Evolutionary conservation across 2,888 invertebrate genomes (phyloP).

Genomic region (Kryphioiulus occultus): DNA sequence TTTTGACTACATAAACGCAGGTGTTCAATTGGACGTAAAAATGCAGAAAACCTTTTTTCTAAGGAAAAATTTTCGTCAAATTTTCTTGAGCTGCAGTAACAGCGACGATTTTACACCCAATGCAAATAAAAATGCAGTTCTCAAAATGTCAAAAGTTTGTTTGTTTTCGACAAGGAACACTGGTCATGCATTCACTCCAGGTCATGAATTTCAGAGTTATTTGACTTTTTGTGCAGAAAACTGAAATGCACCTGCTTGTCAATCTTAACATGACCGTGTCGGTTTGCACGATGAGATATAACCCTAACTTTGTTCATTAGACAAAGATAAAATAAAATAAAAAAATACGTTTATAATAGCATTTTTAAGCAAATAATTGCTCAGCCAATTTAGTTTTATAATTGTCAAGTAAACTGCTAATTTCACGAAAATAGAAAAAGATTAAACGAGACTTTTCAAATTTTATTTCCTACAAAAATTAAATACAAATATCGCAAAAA

Average conservation of each 20-base stretch:
- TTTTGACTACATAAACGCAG: background rate
- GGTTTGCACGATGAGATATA: background rate
- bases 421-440: background rate
- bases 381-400: background rate
- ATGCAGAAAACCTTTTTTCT: background rate
- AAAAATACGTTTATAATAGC: conserved; percentile 44
- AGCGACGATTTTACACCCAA: background rate
- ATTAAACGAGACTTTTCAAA: background rate
- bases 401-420: background rate
- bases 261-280: background rate
- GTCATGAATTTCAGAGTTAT: background rate
- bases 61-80: background rate
- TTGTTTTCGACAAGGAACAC: conserved; percentile 26
- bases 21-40: background rate
- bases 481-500: background rate
- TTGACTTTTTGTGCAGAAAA: background rate
- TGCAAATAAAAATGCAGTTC: background rate
- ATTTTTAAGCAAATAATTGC: background rate
- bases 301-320: background rate
- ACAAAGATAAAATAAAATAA: conserved; percentile 21
- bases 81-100: background rate
- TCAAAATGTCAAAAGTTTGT: background rate
- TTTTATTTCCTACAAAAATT: background rate
- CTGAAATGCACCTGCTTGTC: background rate
- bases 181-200: background rate